Evolutionary conservation across 2,113 vertebrate genomes (phyloP), one percentile per base, ranked within the genome.

Genomic region (Oryzias woworae): DNA sequence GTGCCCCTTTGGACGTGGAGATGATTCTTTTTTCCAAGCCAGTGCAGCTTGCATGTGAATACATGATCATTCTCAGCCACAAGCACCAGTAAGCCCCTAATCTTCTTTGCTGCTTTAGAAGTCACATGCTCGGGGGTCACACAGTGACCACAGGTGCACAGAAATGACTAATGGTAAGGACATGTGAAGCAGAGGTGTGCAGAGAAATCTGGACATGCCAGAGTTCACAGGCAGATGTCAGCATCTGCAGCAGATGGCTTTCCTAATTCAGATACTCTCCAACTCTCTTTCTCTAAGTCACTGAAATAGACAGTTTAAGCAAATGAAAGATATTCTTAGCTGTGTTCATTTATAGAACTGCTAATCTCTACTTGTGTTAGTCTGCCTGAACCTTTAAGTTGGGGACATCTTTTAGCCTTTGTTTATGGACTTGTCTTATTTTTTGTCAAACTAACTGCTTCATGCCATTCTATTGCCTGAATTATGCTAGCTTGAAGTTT

Each of bases 21-120:
- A 8, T 44, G 5, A 4, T 1, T 2, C 23, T 6, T 59, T 23
- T 41, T 31, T 14, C 14, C 23, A 67, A 58, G n/a, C 5, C 31
- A 13, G 23, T 57, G 12, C 20, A 10, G 4, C 17, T 36, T 16
- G 14, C 58, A 58, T 48, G 48, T 65, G 72, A 52, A 60, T 18
- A 24, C 1, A 47, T 44, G 65, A 58, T 63, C 8, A 1, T 17
- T 52, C 49, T 62, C 49, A 16, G 58, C 41, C 79, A 57, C 54
- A 83, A 85, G 78, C 67, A 66, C 66, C 44, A 20, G 53, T 77
- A 80, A 90, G 74, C 82, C 73, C 24, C 22, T 89, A 88, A 91
- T 87, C 89, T 75, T 5, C 79, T 88, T 79, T 88, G 14, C 86
- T 74, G 15, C 64, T 75, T 77, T 55, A 57, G 53, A 47, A 80